Evolutionary conservation across 2,113 vertebrate species (phyloP).

Genomic region (Okapia johnstoni): DNA sequence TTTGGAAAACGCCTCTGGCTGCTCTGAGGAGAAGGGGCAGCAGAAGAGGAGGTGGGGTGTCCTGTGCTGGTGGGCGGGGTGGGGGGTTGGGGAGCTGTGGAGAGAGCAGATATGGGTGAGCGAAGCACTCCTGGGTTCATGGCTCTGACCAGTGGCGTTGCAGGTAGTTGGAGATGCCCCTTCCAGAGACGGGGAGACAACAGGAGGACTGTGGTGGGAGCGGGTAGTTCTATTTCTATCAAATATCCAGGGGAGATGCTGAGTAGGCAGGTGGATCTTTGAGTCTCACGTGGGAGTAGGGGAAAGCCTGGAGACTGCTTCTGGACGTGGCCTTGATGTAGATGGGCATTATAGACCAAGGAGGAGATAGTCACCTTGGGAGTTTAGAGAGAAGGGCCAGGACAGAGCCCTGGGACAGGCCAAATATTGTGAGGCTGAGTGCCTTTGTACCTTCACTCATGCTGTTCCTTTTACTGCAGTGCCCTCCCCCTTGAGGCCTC

Average conservation of each 20-base stretch:
- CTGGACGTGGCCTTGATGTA: neutral
- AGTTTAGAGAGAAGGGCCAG: neutral
- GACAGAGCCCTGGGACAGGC: neutral
- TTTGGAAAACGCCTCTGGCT: neutral
- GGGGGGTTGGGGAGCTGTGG: rapidly evolving
- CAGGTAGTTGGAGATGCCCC: neutral
- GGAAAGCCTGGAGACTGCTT: neutral
- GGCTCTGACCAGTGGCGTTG: neutral
- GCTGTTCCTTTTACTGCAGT: neutral
- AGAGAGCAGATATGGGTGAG: rapidly evolving
- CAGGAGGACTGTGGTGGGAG: neutral
- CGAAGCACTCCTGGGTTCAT: neutral
- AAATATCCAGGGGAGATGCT: neutral
- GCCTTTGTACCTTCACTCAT: neutral
- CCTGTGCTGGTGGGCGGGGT: too few species aligned
- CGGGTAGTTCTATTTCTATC: neutral
- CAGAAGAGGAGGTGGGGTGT: rapidly evolving
- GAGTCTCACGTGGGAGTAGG: neutral
- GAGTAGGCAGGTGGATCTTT: neutral
- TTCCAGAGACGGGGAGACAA: neutral
- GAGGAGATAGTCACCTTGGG: neutral
- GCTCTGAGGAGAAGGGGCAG: neutral
- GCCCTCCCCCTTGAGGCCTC: too few species aligned
- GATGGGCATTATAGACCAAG: neutral
- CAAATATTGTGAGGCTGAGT: neutral